A percentile compares a stretch with the other conserved stretches of the same genome.
Evolutionary conservation across 2,797 vertebrate genomes (phyloP).

Genomic region (Paratrypauchen microcephalus): DNA sequence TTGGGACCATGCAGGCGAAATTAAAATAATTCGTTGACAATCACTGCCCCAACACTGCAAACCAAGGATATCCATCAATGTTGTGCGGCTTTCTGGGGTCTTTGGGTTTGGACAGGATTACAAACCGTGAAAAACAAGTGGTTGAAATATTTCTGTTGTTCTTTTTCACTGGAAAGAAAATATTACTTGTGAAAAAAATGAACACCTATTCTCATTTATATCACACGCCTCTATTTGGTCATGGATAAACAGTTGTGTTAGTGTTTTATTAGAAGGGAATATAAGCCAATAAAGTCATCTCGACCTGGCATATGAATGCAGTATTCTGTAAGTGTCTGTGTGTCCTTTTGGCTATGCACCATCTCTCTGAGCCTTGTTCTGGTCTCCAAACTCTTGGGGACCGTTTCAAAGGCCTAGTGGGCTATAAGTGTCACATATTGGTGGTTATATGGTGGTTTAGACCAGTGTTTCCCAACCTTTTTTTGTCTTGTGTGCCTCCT

Average conservation of each 20-base stretch:
- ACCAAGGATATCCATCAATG: slow-evolving; percentile 67
- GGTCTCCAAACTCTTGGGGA: slow-evolving; percentile 43
- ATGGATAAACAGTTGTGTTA: slow-evolving; percentile 50
- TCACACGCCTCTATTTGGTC: background rate
- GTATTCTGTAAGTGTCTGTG: slow-evolving; percentile 48
- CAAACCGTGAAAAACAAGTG: slow-evolving; percentile 58
- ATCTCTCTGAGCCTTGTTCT: slow-evolving; percentile 52
- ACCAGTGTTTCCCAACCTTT: no score
- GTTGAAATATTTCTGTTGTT: slow-evolving; percentile 16
- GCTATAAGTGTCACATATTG: slow-evolving; percentile 38
- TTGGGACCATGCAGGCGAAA: slow-evolving; percentile 31
- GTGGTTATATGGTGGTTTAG: slow-evolving; percentile 20
- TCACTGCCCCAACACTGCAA: slow-evolving; percentile 40
- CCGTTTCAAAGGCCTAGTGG: slow-evolving; percentile 39
- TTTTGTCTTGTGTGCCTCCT: no score
- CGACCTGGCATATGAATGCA: slow-evolving; percentile 26
- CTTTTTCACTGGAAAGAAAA: background rate
- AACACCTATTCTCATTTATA: slow-evolving; percentile 1
- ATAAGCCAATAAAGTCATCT: slow-evolving; percentile 45
- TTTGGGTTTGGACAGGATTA: slow-evolving; percentile 54
- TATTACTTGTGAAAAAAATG: background rate
- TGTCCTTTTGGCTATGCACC: slow-evolving; percentile 43
- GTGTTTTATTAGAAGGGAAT: slow-evolving; percentile 52
- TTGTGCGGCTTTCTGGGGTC: slow-evolving; percentile 54
- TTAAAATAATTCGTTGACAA: slow-evolving; percentile 42